These are phyloP conservation scores for Callyntrura sp. DNA, from an alignment of 2,888 invertebrate genomes.

Conservation along the genomic window DNA sequence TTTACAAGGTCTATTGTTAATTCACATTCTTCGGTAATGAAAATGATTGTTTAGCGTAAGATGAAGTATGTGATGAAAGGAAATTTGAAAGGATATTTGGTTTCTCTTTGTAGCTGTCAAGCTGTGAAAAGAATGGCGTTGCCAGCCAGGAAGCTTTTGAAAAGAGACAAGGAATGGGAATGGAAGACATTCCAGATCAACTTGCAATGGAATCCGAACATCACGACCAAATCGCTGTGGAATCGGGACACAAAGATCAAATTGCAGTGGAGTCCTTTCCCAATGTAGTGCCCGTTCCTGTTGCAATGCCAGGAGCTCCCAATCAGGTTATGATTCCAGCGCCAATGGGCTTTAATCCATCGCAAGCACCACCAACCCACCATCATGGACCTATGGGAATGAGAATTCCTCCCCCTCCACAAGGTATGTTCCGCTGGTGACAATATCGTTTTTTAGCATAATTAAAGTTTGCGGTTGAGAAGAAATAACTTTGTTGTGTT, in stretches of 20 bases:
- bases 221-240: constrained; percentile 81
- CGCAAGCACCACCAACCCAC: constrained; percentile 69
- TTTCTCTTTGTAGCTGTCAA: constrained; percentile 64
- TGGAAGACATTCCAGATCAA: constrained; percentile 82
- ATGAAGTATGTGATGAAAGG: constrained; percentile 9
- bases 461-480: not conserved
- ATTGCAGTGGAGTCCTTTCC: constrained; percentile 73
- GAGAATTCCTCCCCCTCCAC: constrained; percentile 67
- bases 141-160: constrained; percentile 72
- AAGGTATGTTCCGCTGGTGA: no score
- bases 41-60: not conserved
- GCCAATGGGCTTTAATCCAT: constrained; percentile 76
- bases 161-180: constrained; percentile 81
- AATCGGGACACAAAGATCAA: constrained; percentile 77
- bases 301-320: constrained; percentile 80
- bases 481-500: not conserved
- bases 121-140: constrained; percentile 52
- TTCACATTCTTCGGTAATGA: not conserved
- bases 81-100: not conserved
- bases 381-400: constrained; percentile 70
- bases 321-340: constrained; percentile 82
- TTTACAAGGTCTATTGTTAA: not conserved
- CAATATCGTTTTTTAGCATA: no score
- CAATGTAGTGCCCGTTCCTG: constrained; percentile 81
- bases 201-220: constrained; percentile 81